phyloP scores from a whole-genome alignment of 2,888 invertebrate species.

The Syrista parreyssii region DNA sequence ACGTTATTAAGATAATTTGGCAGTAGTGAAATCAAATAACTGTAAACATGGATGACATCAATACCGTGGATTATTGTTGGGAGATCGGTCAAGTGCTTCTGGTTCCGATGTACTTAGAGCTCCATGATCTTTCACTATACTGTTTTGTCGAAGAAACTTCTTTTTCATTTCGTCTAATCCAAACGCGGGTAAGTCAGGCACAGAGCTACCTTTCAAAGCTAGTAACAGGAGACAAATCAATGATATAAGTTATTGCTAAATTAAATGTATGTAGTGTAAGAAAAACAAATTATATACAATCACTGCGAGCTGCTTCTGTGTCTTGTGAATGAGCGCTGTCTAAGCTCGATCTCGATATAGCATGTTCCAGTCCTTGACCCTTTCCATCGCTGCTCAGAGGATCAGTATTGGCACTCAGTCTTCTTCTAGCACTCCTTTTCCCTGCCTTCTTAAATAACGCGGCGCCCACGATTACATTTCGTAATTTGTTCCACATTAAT shows the following conservation, averaged over 20 bases:
- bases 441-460: slow-evolving; percentile 89
- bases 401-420: slow-evolving; percentile 67
- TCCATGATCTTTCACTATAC: slow-evolving; percentile 60
- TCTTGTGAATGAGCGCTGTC: slow-evolving; percentile 64
- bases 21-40: not conserved
- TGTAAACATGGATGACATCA: not conserved
- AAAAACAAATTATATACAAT: slow-evolving; percentile 46
- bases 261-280: not conserved
- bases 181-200: slow-evolving; percentile 60
- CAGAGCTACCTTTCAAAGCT: slow-evolving; percentile 61
- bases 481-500: slow-evolving; percentile 92
- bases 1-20: not conserved
- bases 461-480: slow-evolving; percentile 91
- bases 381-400: slow-evolving; percentile 56
- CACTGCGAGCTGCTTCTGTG: slow-evolving; percentile 57
- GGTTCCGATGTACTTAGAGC: slow-evolving; percentile 48
- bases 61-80: slow-evolving; percentile 54
- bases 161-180: slow-evolving; percentile 56
- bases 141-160: slow-evolving; percentile 59
- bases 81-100: slow-evolving; percentile 52
- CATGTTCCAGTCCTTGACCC: slow-evolving; percentile 56
- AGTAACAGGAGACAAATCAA: slow-evolving; percentile 12
- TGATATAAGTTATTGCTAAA: not conserved
- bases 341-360: slow-evolving; percentile 61
- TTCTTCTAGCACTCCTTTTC: slow-evolving; percentile 70